A percentile compares a stretch with the other conserved stretches of the same genome.
Conservation (phyloP, 2,888 invertebrate species). For the Lycophotia porphyrea region DNA sequence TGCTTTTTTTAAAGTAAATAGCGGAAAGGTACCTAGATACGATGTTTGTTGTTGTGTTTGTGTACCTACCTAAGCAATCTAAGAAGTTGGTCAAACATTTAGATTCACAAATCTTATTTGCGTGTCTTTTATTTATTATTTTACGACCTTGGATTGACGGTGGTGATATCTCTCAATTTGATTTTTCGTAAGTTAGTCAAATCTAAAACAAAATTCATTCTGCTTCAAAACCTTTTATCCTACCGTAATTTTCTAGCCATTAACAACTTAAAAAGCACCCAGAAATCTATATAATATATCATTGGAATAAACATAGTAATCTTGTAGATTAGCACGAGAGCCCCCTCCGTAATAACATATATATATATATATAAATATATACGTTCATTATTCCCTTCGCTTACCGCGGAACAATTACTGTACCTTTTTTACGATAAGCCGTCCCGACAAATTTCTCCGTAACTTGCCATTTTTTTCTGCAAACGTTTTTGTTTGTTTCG, state of each 20-base stretch:
- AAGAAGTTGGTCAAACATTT: neutral
- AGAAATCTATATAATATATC: neutral
- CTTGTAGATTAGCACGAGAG: neutral
- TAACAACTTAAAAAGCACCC: neutral
- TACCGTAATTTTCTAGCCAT: neutral
- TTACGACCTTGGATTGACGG: too few species aligned
- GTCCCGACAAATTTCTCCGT: slow-evolving; percentile 35
- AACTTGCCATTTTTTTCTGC: slow-evolving; percentile 43
- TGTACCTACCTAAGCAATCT: neutral
- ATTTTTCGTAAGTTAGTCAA: too few species aligned
- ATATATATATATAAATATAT: too few species aligned
- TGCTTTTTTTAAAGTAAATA: neutral
- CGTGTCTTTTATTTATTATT: neutral
- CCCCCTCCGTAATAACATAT: slow-evolving; percentile 16
- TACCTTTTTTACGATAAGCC: slow-evolving; percentile 49
- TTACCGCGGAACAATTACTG: slow-evolving; percentile 40
- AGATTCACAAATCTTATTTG: neutral
- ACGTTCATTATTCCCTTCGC: slow-evolving; percentile 18
- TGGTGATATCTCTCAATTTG: too few species aligned
- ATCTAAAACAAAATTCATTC: too few species aligned
- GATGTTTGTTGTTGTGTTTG: neutral
- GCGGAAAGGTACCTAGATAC: too few species aligned
- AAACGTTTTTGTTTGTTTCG: slow-evolving; percentile 48
- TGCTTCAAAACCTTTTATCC: neutral
- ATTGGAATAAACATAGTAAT: slow-evolving; percentile 18